These are phyloP conservation scores for Zosterops pallidus DNA, from an alignment of 2,113 vertebrate genomes.

Conservation along the genomic window DNA sequence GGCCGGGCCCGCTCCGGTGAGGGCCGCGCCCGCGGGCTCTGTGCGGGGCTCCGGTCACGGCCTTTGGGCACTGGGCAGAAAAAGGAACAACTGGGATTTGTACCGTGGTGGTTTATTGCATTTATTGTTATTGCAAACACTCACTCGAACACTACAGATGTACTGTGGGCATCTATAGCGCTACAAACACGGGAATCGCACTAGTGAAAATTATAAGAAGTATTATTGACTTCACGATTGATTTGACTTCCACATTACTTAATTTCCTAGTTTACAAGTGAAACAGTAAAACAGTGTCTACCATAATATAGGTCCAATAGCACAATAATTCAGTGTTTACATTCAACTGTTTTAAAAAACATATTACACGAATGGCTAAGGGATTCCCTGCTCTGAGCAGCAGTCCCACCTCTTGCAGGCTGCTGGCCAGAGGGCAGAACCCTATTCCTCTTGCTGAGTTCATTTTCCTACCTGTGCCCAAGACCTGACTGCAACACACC, in stretches of 20 bases:
- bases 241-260: fast-evolving
- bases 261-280: not conserved
- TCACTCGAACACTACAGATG: fast-evolving
- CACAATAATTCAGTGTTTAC: not conserved
- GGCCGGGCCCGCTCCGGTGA: too few species aligned
- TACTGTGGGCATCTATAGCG: fast-evolving
- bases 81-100: fast-evolving
- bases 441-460: fast-evolving
- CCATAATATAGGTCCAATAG: fast-evolving
- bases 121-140: not conserved
- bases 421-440: too few species aligned
- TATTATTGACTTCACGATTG: too few species aligned
- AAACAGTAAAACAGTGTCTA: not conserved
- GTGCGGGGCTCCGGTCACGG: fast-evolving
- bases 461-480: fast-evolving
- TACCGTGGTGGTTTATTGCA: fast-evolving
- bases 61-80: fast-evolving
- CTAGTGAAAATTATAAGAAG: not conserved
- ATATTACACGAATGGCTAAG: fast-evolving
- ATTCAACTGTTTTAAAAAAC: not conserved
- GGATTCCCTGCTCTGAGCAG: not conserved
- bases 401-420: fast-evolving
- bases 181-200: not conserved
- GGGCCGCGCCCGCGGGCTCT: too few species aligned
- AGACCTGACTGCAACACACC: fast-evolving